Evolutionary conservation across 2,888 invertebrate genomes (phyloP).

Genomic region (Helobdella robusta): DNA sequence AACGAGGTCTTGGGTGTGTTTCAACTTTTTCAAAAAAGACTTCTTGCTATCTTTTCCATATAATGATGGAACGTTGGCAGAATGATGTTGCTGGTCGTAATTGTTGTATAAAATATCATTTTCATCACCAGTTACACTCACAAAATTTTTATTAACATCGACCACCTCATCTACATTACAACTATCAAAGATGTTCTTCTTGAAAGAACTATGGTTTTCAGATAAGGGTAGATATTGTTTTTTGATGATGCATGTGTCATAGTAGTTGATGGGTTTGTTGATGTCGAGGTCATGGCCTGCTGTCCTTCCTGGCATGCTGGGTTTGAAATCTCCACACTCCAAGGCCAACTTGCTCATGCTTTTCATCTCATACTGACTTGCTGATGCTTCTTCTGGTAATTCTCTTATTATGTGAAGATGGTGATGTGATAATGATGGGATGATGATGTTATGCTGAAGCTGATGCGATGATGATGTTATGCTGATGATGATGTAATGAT

Average conservation of each 20-base stretch:
- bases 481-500: no score
- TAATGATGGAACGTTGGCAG: background rate
- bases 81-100: background rate
- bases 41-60: background rate
- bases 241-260: no score
- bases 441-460: no score
- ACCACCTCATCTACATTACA: no score
- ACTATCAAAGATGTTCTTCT: no score
- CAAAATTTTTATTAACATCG: no score
- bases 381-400: slow-evolving; percentile 15
- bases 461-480: no score
- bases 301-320: background rate
- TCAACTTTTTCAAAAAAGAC: no score
- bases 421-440: no score
- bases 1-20: no score
- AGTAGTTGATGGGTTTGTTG: no score
- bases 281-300: background rate
- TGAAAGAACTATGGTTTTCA: background rate
- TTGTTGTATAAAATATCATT: background rate
- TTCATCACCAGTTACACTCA: background rate
- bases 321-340: background rate
- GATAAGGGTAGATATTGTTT: background rate
- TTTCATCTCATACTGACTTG: slow-evolving; percentile 18
- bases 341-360: background rate
- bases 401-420: no score